Base-by-base conservation (phyloP, 2,888 invertebrate species). In the Eurytoma adleriae region DNA sequence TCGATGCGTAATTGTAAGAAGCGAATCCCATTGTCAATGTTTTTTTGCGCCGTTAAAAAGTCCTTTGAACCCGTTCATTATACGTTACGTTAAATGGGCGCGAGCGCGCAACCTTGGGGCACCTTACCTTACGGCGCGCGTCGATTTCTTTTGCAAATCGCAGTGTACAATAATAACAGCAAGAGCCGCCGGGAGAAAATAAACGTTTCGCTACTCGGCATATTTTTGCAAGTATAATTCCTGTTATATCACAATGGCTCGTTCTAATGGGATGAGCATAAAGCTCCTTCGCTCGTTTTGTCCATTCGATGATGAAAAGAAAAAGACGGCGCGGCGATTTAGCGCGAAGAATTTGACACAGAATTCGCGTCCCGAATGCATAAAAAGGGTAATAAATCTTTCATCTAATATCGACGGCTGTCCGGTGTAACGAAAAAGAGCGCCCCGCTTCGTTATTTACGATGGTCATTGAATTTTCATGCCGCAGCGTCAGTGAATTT, bases 171-270 rank as follows among this genome's bases (percentile, higher is more conserved):
- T 52, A 57, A 68, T 75, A 75, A 75, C 75, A 75, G 61, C 57
- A 18, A 57, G 12, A 14, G 30, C n/a, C 13, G 59, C 59, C 7
- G 10, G 7, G 50, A 62, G 18, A 73, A 66, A 20, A 64, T 66
- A 56, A 66, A 62, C 48, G 24, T 27, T 27, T 27, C 57, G 18
- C 54, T 16, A 10, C 20, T 40, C n/a, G 16, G 30, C 40, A 64
- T 73, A 64, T 16, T 57, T 75, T 75, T 75, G 75, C 75, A 75
- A 68, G 75, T 75, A 67, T 68, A 75, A 75, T 75, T 67, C 24
- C 5, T 5, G 59, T 67, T 75, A 16, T 30, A 75, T 59, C 59
- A 59, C 59, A 52, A 52, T 75, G 27, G 52, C 50, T 50, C 18
- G 67, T 61, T 48, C 59, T 27, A 68, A 75, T 62, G 50, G 50